Evolutionary conservation across 2,113 vertebrate species (phyloP).

Genomic region (Mustela lutreola): DNA sequence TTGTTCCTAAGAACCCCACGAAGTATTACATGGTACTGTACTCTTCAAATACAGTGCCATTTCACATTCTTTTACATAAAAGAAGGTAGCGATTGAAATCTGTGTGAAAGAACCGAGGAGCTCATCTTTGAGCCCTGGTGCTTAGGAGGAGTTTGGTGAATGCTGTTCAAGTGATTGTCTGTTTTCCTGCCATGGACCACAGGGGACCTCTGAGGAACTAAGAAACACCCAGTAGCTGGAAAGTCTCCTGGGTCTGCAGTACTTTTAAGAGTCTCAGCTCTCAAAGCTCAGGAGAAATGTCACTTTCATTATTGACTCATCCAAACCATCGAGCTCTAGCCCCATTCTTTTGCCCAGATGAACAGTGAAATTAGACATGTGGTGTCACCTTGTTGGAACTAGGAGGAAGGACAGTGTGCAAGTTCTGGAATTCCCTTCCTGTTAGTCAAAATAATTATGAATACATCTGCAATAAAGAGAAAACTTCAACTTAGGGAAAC

Average conservation of each 20-base stretch:
- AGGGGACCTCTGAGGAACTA: neutral
- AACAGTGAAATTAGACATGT: neutral
- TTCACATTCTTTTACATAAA: conserved; percentile 19
- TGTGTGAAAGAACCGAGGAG: neutral
- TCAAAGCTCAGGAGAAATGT: neutral
- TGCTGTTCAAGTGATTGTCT: neutral
- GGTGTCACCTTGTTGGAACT: neutral
- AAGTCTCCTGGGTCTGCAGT: neutral
- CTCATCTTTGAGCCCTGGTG: neutral
- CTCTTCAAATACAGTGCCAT: neutral
- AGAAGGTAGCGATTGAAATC: neutral
- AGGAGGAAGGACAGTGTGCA: neutral
- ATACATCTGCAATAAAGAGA: neutral
- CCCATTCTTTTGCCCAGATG: neutral
- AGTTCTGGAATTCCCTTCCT: neutral
- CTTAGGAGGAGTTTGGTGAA: neutral
- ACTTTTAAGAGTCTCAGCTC: neutral
- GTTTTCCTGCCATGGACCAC: neutral
- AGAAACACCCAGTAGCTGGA: neutral
- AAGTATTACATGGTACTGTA: neutral
- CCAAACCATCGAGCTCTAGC: neutral
- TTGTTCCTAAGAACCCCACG: neutral
- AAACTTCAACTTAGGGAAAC: neutral
- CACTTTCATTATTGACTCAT: neutral
- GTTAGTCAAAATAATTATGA: neutral